Evolutionary conservation across 2,113 vertebrate genomes (phyloP).

Genomic region (Noturus placidus): DNA sequence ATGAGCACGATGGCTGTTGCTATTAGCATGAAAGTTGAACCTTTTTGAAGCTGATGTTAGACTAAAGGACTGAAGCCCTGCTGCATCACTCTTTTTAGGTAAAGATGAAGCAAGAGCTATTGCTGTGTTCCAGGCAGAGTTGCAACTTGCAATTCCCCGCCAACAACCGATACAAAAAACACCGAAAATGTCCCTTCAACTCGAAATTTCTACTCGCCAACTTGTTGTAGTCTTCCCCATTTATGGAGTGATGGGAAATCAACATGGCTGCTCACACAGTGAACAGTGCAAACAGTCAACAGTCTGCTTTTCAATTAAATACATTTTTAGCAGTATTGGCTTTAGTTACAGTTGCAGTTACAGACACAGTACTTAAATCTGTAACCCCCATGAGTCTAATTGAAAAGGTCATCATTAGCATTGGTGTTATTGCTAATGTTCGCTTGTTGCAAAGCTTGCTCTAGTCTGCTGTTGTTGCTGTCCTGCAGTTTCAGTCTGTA

Average conservation of each 20-base stretch:
- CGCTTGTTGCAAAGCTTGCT: not conserved
- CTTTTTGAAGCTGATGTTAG: not conserved
- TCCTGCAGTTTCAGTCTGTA: not conserved
- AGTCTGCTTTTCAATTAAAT: too few relatives aligned
- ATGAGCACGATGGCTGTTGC: not conserved
- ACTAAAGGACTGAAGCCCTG: too few relatives aligned
- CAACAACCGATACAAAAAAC: too few relatives aligned
- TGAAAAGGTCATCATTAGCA: not conserved
- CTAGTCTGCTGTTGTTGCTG: not conserved
- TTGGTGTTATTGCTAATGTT: not conserved
- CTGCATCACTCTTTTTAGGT: too few relatives aligned
- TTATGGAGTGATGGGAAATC: not conserved
- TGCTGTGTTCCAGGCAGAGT: not conserved
- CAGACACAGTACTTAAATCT: not conserved
- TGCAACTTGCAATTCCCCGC: too few relatives aligned
- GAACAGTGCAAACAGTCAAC: too few relatives aligned
- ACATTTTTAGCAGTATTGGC: not conserved
- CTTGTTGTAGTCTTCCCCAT: not conserved
- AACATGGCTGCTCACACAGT: not conserved
- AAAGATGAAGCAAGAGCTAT: not conserved
- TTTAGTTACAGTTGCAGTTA: not conserved
- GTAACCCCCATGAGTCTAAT: not conserved
- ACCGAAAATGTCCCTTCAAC: not conserved
- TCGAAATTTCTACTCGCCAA: not conserved
- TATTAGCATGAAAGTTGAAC: not conserved